These are phyloP conservation scores for Drosophila histrio DNA, from an alignment of 2,888 invertebrate genomes.

Conservation along the genomic window DNA sequence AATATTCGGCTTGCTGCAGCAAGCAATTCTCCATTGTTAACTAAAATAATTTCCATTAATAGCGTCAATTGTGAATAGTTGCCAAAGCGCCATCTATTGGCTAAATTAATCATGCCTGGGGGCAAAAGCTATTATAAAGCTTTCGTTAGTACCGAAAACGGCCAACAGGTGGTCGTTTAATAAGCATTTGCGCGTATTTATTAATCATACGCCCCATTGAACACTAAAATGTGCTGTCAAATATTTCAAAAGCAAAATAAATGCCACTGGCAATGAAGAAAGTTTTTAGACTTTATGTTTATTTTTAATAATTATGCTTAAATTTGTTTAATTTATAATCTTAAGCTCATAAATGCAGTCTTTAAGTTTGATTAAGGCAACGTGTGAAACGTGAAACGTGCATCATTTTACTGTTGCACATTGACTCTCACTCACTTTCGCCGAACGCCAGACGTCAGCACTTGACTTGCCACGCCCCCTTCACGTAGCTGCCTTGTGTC, in stretches of 20 bases:
- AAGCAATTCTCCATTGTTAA: not conserved
- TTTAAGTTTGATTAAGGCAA: not conserved
- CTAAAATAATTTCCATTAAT: not conserved
- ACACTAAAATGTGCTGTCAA: not conserved
- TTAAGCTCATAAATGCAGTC: not conserved
- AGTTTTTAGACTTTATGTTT: not conserved
- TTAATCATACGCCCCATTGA: slow-evolving; percentile 47
- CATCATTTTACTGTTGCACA: slow-evolving; percentile 5
- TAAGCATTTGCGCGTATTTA: slow-evolving; percentile 1
- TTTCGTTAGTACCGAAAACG: slow-evolving; percentile 33
- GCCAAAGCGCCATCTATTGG: slow-evolving; percentile 44
- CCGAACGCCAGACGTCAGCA: slow-evolving; percentile 33
- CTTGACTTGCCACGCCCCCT: slow-evolving; percentile 41
- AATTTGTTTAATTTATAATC: not conserved
- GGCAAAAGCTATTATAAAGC: slow-evolving; percentile 23
- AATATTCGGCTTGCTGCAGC: accelerated
- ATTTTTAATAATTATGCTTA: not conserved
- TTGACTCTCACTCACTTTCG: slow-evolving; percentile 46
- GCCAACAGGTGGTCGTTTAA: slow-evolving; percentile 12
- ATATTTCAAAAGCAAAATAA: not conserved
- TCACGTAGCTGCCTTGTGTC: slow-evolving; percentile 28
- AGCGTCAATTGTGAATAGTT: not conserved
- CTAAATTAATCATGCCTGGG: not conserved
- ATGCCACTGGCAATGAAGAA: not conserved
- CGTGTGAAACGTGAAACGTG: not conserved